These are phyloP conservation scores for Dicranocentrus wangi DNA, from an alignment of 2,888 invertebrate genomes.

Conservation along the genomic window DNA sequence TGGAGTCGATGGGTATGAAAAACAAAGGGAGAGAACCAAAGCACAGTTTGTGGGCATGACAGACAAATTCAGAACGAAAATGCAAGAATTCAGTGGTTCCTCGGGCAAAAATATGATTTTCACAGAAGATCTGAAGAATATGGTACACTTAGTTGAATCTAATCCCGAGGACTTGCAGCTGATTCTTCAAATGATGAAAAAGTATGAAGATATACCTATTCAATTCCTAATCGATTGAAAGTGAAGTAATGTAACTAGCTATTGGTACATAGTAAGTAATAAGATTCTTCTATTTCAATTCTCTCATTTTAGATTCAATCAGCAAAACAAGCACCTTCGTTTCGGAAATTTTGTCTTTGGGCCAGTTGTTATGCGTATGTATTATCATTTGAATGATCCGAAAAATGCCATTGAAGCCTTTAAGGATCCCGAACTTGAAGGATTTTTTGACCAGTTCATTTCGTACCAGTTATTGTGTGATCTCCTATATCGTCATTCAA, in stretches of 20 bases:
- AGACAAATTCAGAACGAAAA: conserved; percentile 82
- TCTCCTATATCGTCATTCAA: conserved; percentile 81
- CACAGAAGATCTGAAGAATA: conserved; percentile 89
- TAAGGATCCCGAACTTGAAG: conserved; percentile 78
- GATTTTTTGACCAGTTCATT: conserved; percentile 84
- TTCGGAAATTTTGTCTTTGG: conserved; percentile 89
- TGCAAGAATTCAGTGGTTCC: conserved; percentile 81
- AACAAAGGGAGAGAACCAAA: conserved; percentile 77
- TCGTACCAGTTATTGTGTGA: conserved; percentile 83
- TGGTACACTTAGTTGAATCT: conserved; percentile 82
- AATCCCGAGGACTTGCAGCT: conserved; percentile 80
- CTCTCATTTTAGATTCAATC: conserved; percentile 79
- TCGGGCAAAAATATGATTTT: conserved; percentile 87
- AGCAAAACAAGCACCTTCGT: conserved; percentile 82
- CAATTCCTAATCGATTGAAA: too few species aligned
- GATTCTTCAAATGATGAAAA: conserved; percentile 82
- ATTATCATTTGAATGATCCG: conserved; percentile 82
- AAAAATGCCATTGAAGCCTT: conserved; percentile 82
- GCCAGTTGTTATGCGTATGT: conserved; percentile 87
- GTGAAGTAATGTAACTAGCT: too few species aligned
- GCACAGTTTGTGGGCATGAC: conserved; percentile 80
- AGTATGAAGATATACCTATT: conserved; percentile 76
- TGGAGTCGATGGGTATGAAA: conserved; percentile 80
- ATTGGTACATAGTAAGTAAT: too few species aligned
- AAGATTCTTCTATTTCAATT: too few species aligned